Percentiles rank a stretch among this genome's conserved stretches.
Conservation (phyloP, 92 coral and sea anemone genomes). For the Epizoanthus ramosus region DNA sequence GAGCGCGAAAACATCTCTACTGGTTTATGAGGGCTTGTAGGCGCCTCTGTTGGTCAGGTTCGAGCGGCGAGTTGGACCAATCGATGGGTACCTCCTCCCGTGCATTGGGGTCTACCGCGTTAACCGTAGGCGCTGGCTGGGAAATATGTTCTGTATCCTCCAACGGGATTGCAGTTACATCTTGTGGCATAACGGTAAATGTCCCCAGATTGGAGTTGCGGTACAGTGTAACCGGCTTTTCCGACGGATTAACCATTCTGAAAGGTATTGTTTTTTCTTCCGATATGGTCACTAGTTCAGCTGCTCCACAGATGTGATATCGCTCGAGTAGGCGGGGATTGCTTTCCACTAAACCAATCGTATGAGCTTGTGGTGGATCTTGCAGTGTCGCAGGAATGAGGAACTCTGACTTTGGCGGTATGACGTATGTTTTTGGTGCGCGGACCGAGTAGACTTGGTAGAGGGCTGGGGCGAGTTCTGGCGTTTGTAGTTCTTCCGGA, state of each 20-base stretch:
- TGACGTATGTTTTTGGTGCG: neutral
- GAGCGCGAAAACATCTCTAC: neutral
- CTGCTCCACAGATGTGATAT: neutral
- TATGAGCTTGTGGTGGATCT: neutral
- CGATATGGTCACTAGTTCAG: neutral
- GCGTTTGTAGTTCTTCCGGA: neutral
- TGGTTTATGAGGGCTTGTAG: neutral
- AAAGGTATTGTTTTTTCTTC: neutral
- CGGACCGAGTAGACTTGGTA: neutral
- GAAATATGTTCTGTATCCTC: too few relatives aligned
- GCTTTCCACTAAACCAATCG: neutral
- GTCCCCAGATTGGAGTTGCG: neutral
- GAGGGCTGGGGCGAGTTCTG: neutral
- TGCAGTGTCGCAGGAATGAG: neutral
- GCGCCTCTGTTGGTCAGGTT: neutral
- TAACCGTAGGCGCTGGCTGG: too few relatives aligned
- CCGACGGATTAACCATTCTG: neutral
- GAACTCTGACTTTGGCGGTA: slow-evolving; percentile 1
- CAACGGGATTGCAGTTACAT: neutral
- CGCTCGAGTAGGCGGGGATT: too few relatives aligned
- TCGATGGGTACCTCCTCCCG: too few relatives aligned
- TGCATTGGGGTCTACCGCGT: too few relatives aligned
- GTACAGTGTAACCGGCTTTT: neutral
- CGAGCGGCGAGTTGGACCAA: too few relatives aligned
- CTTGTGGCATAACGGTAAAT: neutral